Percentiles rank a stretch among this genome's conserved stretches.
Evolutionary conservation across 2,888 invertebrate species (phyloP).

Genomic region (Stenchaetothrips biformis): DNA sequence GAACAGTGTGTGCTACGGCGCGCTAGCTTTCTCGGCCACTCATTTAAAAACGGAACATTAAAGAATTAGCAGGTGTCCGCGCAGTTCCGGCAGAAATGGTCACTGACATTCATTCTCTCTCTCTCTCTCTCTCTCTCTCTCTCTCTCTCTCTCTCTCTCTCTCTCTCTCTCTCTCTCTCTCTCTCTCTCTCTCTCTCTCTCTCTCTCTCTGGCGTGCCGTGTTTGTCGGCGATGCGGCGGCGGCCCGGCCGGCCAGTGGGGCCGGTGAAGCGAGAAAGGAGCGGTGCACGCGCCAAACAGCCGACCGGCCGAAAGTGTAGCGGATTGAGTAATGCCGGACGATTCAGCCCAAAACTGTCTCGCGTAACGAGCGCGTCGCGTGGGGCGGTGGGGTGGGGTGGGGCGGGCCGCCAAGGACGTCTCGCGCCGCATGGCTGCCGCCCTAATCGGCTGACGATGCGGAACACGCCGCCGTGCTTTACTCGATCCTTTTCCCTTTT

Average conservation of each 20-base stretch:
- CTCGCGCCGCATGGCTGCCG: not conserved
- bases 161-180: slow-evolving; percentile 17
- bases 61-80: too few relatives aligned
- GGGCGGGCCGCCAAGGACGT: not conserved
- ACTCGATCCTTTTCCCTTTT: not conserved
- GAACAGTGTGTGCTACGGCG: too few relatives aligned
- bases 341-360: not conserved
- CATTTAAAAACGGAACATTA: too few relatives aligned
- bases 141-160: slow-evolving; percentile 17
- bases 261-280: too few relatives aligned
- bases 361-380: slow-evolving; percentile 3
- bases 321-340: too few relatives aligned
- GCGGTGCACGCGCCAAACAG: too few relatives aligned
- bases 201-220: too few relatives aligned
- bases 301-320: too few relatives aligned
- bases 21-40: too few relatives aligned
- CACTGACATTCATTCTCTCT: not conserved
- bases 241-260: not conserved
- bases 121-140: slow-evolving; percentile 17
- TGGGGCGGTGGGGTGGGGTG: not conserved
- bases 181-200: not conserved
- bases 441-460: not conserved
- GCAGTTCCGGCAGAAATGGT: not conserved
- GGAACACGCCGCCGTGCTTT: not conserved
- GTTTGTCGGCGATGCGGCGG: not conserved